Conservation (phyloP, 1,140 invertebrate species). For the Ridgeia piscesae region DNA sequence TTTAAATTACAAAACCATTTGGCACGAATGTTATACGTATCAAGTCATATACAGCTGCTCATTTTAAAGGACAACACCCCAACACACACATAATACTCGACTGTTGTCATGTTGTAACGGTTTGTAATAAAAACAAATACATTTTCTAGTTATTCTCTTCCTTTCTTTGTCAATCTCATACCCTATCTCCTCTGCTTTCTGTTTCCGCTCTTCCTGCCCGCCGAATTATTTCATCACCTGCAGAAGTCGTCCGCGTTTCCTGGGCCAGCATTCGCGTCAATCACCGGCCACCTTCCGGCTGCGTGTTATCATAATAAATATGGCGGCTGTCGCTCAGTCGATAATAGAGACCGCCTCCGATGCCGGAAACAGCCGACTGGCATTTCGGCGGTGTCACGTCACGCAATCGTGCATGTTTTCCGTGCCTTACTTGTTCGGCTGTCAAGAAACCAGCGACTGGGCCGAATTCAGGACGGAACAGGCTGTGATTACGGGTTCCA, state of each 20-base stretch:
- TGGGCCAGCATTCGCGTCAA: no score
- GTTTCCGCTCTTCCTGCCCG: neutral
- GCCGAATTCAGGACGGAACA: neutral
- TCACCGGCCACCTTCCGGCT: neutral
- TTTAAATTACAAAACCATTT: no score
- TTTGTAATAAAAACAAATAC: neutral
- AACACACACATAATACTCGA: no score
- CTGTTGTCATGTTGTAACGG: no score
- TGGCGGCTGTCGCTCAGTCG: neutral
- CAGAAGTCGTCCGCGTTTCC: neutral
- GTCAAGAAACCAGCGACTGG: neutral
- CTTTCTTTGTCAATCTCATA: neutral
- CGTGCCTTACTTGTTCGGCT: neutral
- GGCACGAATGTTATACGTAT: no score
- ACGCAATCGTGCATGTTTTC: constrained; percentile 4
- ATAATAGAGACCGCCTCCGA: neutral
- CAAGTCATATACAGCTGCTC: no score
- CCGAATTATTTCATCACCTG: neutral
- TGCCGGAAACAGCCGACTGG: neutral
- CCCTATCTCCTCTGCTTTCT: neutral
- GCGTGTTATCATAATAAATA: neutral
- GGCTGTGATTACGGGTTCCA: neutral
- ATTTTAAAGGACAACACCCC: no score
- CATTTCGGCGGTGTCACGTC: neutral
- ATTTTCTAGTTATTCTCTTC: neutral